Conservation (phyloP, 1,140 invertebrate species). For the Brachystomella parvula region DNA sequence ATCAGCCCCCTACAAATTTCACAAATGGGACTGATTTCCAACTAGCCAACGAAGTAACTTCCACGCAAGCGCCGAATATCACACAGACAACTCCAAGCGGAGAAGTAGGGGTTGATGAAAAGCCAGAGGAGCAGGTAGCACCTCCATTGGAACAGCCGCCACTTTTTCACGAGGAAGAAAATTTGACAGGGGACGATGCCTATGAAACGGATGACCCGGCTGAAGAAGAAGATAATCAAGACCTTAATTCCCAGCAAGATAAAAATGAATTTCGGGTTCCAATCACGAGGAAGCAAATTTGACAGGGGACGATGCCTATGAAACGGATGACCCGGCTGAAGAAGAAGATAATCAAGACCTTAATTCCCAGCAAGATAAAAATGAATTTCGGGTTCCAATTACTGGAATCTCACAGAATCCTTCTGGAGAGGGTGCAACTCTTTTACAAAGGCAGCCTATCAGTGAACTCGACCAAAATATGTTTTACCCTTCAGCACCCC, state of each 20-base stretch:
- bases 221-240: too few species aligned
- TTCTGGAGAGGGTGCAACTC: too few species aligned
- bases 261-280: not conserved
- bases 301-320: not conserved
- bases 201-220: not conserved
- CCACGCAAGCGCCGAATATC: not conserved
- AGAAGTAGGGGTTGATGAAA: too few species aligned
- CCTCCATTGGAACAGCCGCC: not conserved
- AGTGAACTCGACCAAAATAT: too few species aligned
- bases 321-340: not conserved
- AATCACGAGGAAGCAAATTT: not conserved
- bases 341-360: too few species aligned
- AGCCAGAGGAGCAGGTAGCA: too few species aligned
- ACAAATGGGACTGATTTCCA: not conserved
- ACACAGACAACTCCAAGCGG: not conserved
- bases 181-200: not conserved
- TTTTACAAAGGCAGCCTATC: too few species aligned
- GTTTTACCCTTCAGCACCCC: too few species aligned
- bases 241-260: not conserved
- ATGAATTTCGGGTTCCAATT: not conserved
- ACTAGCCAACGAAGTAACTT: constrained; percentile 10
- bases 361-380: not conserved
- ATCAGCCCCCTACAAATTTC: constrained; percentile 14
- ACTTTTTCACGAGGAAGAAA: not conserved
- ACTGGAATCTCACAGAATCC: too few species aligned